phyloP scores from a whole-genome alignment of 1,140 invertebrate genomes.

The Philotrypesis tridentata region DNA sequence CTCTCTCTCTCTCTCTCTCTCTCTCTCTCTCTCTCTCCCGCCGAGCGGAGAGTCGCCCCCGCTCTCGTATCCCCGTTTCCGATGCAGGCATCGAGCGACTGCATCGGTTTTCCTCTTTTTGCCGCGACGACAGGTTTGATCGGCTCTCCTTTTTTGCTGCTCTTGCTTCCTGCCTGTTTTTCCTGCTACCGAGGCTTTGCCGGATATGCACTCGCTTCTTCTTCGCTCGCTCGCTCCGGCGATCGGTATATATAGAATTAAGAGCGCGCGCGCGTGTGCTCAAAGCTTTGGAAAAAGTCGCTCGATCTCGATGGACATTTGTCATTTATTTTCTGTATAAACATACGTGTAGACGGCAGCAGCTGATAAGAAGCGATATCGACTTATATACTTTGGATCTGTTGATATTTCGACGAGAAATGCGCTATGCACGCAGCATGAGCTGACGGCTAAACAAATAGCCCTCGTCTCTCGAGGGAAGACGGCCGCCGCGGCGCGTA shows the following conservation, averaged over 20 bases:
- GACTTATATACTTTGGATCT: no score
- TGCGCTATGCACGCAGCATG: no score
- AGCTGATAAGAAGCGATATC: no score
- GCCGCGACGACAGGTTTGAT: conserved; percentile 7
- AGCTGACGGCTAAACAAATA: no score
- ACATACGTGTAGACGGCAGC: no score
- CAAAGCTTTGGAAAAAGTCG: neutral
- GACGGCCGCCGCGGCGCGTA: neutral
- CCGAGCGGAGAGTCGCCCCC: conserved; percentile 17
- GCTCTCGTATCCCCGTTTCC: conserved; percentile 53
- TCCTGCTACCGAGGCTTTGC: neutral
- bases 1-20: neutral
- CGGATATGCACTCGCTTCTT: no score
- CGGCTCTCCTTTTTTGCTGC: neutral
- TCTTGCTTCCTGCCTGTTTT: neutral
- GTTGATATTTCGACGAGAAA: conserved; percentile 8
- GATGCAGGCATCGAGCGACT: conserved; percentile 21
- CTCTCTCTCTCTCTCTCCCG: no score
- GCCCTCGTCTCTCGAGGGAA: neutral
- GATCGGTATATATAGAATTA: no score
- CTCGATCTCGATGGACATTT: conserved; percentile 31
- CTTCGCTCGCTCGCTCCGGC: neutral
- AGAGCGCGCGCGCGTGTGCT: no score
- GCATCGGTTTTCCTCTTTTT: neutral
- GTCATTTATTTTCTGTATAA: conserved; percentile 40